A percentile compares a stretch with the other conserved stretches of the same genome.
Conservation (phyloP, 2,888 invertebrate species). For the Dexiosoma caninum region DNA sequence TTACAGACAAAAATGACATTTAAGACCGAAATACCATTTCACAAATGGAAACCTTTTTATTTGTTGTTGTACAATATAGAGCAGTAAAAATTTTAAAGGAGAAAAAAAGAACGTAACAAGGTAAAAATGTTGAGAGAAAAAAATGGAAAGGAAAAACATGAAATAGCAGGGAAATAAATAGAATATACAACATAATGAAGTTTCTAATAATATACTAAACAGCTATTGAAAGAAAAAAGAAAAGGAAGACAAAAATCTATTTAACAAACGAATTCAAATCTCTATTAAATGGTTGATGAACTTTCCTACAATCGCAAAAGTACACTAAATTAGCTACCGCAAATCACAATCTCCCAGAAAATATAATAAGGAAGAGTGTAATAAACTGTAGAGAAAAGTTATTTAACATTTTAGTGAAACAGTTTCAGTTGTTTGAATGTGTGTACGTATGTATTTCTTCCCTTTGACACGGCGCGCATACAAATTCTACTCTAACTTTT, state of each 20-base stretch:
- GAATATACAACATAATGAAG: neutral
- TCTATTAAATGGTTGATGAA: neutral
- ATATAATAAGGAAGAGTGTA: neutral
- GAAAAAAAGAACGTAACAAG: conserved; percentile 18
- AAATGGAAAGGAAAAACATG: neutral
- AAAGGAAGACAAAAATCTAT: neutral
- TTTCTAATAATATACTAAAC: neutral
- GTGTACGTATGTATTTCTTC: neutral
- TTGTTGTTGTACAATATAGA: neutral
- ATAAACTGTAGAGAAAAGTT: neutral
- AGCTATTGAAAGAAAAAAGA: neutral
- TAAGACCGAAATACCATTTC: neutral
- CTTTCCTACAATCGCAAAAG: neutral
- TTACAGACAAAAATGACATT: conserved; percentile 30
- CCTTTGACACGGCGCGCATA: too few relatives aligned
- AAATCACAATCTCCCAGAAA: neutral
- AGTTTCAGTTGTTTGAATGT: neutral
- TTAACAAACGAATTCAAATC: neutral
- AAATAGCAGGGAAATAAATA: neutral
- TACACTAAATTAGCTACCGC: neutral
- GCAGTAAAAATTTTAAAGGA: neutral
- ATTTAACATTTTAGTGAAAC: neutral
- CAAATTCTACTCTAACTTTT: neutral
- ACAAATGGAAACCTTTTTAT: neutral
- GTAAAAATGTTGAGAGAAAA: conserved; percentile 9